Percentiles rank a stretch among this genome's conserved stretches.
Evolutionary conservation across 2,888 invertebrate species (phyloP).

Genomic region (Epinotia brunnichana): DNA sequence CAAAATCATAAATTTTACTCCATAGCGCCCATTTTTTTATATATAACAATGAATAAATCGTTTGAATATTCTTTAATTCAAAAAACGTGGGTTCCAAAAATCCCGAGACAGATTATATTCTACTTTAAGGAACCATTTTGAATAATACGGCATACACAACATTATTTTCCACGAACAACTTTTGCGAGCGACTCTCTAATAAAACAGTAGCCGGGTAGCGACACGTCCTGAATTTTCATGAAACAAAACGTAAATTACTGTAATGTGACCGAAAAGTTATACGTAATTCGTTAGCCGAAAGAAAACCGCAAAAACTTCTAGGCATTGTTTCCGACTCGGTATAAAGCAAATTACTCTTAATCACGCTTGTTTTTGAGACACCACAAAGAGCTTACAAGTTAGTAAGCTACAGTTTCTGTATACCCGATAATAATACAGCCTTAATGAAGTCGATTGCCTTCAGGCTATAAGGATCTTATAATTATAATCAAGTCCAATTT

Average conservation of each 20-base stretch:
- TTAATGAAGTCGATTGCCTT: constrained; percentile 4
- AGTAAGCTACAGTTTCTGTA: constrained; percentile 1
- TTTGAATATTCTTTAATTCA: too few relatives aligned
- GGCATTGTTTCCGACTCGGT: constrained; percentile 27
- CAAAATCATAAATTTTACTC: too few relatives aligned
- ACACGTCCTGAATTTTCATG: constrained; percentile 12
- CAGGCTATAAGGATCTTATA: background rate
- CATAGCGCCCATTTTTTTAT: too few relatives aligned
- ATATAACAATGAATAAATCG: too few relatives aligned
- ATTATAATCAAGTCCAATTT: background rate
- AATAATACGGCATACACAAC: background rate
- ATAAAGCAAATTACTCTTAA: constrained; percentile 13
- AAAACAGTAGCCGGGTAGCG: background rate
- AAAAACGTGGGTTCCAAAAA: too few relatives aligned
- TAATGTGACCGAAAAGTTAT: constrained; percentile 23
- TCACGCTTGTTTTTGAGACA: constrained; percentile 6
- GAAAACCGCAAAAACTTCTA: constrained; percentile 23
- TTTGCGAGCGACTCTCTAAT: background rate
- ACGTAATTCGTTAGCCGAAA: constrained; percentile 21
- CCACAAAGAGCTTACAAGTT: background rate
- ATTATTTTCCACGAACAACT: background rate
- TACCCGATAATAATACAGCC: constrained; percentile 10
- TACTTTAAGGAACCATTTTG: too few relatives aligned
- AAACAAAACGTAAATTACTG: constrained; percentile 22
- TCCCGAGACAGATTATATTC: too few relatives aligned